Evolutionary conservation across 2,888 invertebrate genomes (phyloP).

Genomic region (Eristalis arbustorum): DNA sequence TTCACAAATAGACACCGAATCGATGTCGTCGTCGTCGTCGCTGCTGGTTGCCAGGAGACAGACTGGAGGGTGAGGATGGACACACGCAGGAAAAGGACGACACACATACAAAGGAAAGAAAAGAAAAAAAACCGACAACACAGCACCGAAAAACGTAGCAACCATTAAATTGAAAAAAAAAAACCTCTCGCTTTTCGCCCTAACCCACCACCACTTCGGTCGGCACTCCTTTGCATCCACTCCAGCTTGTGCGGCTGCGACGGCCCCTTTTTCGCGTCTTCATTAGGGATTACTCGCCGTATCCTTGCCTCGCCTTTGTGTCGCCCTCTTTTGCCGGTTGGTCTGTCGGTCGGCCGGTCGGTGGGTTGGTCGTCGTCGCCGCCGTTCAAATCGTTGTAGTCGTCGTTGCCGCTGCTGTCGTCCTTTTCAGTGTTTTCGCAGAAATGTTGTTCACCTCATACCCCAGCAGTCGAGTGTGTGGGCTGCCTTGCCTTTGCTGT

Average conservation of each 20-base stretch:
- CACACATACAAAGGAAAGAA: not conserved
- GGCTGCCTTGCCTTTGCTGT: not conserved
- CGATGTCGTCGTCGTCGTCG: not conserved
- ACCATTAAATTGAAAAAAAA: constrained; percentile 36
- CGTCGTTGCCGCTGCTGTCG: constrained; percentile 2
- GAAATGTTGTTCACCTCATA: constrained; percentile 28
- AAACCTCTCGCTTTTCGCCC: constrained; percentile 11
- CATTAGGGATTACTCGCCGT: constrained; percentile 49
- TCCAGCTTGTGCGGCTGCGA: not conserved
- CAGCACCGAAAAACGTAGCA: constrained; percentile 8
- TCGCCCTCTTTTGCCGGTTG: not conserved
- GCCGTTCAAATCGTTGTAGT: not conserved
- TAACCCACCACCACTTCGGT: not conserved
- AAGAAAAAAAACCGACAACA: not conserved
- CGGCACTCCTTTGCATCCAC: not conserved
- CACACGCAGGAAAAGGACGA: not conserved
- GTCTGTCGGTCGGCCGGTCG: too few species aligned
- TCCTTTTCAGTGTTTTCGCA: constrained; percentile 49
- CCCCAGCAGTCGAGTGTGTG: not conserved
- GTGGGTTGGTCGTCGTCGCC: not conserved
- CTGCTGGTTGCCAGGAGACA: not conserved
- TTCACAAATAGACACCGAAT: constrained; percentile 30
- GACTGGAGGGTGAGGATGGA: not conserved
- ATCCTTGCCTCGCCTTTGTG: constrained; percentile 36
- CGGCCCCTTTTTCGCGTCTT: constrained; percentile 42